Percentiles rank a stretch among this genome's conserved stretches.
Conservation (phyloP, 2,797 vertebrate genomes). For the Remorina albescens region DNA sequence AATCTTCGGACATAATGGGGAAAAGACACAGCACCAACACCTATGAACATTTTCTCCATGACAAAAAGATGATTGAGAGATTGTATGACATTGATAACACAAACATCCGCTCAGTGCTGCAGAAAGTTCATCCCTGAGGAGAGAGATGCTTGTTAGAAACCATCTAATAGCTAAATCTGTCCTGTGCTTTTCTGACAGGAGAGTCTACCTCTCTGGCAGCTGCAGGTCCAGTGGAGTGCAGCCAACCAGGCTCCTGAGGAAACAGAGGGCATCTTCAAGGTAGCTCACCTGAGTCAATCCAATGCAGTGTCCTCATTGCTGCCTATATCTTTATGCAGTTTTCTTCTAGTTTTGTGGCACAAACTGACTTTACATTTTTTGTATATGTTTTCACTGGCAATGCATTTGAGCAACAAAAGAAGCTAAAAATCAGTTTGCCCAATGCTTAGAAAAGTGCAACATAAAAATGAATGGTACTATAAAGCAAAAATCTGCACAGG, state of each 20-base stretch:
- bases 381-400: background rate
- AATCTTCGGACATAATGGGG: background rate
- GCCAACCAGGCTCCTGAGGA: constrained; percentile 80
- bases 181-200: constrained; percentile 78
- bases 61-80: background rate
- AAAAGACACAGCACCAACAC: background rate
- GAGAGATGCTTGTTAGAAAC: background rate
- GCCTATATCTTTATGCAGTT: background rate
- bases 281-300: constrained; percentile 59
- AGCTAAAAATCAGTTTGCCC: background rate
- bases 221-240: constrained; percentile 91
- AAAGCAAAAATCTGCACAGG: background rate
- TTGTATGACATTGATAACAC: background rate
- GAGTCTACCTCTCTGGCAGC: constrained; percentile 89
- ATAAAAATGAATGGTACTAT: background rate
- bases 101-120: background rate
- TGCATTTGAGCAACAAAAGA: background rate
- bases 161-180: background rate
- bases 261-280: constrained; percentile 91
- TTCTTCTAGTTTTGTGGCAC: background rate
- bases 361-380: background rate
- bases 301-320: background rate
- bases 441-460: background rate
- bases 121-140: background rate
- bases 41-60: background rate